Conservation (phyloP, 1,140 invertebrate species). For the Pachyrhynchus sulphureomaculatus region DNA sequence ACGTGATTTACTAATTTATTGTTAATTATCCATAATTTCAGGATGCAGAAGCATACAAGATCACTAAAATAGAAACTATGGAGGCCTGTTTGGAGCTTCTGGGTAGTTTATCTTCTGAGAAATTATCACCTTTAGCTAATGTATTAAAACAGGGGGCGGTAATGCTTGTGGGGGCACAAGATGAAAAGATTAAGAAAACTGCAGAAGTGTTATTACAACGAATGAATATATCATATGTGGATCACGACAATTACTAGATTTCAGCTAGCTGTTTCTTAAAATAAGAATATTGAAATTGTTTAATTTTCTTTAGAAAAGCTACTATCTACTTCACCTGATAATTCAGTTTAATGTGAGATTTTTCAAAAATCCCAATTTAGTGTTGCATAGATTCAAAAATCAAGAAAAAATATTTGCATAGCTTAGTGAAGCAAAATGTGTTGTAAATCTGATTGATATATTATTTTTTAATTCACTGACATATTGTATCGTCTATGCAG, state of each 20-base stretch:
- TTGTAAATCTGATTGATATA: too few species aligned
- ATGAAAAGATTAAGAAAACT: conserved; percentile 54
- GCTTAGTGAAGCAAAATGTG: too few species aligned
- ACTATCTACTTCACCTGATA: too few species aligned
- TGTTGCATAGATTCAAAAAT: too few species aligned
- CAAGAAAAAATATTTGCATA: too few species aligned
- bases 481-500: too few species aligned
- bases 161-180: conserved; percentile 51
- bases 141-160: conserved; percentile 57
- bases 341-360: too few species aligned
- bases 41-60: conserved; percentile 59
- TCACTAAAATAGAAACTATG: conserved; percentile 59
- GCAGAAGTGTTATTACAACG: conserved; percentile 53
- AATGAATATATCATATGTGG: conserved; percentile 50
- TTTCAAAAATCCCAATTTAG: too few species aligned
- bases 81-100: conserved; percentile 61
- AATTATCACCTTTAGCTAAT: conserved; percentile 56
- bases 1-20: too few species aligned
- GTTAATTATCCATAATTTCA: conserved; percentile 38
- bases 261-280: neutral
- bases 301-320: too few species aligned
- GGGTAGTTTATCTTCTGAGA: conserved; percentile 56
- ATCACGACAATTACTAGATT: conserved; percentile 41
- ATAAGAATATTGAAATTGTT: neutral
- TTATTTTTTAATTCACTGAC: too few species aligned